phyloP scores from a whole-genome alignment of 2,888 invertebrate species.

The Ypsolopha sequella region DNA sequence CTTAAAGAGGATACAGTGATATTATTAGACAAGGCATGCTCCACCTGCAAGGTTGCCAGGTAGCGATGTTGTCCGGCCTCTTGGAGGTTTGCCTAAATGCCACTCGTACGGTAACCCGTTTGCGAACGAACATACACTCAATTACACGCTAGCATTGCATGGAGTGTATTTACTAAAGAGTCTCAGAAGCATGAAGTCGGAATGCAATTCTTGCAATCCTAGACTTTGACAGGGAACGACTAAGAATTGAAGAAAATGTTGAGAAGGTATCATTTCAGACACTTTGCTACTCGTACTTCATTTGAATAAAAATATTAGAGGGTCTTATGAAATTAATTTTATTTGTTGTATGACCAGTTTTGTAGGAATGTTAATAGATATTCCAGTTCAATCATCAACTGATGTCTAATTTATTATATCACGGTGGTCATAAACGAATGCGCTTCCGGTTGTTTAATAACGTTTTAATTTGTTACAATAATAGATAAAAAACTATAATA shows the following conservation, averaged over 20 bases:
- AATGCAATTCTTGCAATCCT: too few species aligned
- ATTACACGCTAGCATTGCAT: neutral
- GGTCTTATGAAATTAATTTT: neutral
- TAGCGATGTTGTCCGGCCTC: neutral
- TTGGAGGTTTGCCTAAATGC: slow-evolving; percentile 9
- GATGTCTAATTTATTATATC: neutral
- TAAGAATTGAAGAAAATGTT: too few species aligned
- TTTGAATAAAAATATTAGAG: neutral
- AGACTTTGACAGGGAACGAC: too few species aligned
- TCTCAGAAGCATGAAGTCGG: too few species aligned
- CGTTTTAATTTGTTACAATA: neutral
- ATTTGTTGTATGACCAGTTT: neutral
- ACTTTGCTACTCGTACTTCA: neutral
- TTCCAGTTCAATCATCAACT: too few species aligned
- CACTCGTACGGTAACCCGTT: slow-evolving; percentile 11
- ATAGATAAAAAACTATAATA: neutral
- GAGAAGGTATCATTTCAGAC: too few species aligned
- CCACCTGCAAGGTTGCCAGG: neutral
- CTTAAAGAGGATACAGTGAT: neutral
- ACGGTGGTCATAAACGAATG: neutral
- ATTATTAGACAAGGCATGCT: slow-evolving; percentile 1
- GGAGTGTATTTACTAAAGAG: too few species aligned
- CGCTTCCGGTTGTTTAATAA: neutral
- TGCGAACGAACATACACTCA: neutral
- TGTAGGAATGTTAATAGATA: neutral